Conservation (phyloP, 2,113 vertebrate genomes). For the Macquaria australasica region DNA sequence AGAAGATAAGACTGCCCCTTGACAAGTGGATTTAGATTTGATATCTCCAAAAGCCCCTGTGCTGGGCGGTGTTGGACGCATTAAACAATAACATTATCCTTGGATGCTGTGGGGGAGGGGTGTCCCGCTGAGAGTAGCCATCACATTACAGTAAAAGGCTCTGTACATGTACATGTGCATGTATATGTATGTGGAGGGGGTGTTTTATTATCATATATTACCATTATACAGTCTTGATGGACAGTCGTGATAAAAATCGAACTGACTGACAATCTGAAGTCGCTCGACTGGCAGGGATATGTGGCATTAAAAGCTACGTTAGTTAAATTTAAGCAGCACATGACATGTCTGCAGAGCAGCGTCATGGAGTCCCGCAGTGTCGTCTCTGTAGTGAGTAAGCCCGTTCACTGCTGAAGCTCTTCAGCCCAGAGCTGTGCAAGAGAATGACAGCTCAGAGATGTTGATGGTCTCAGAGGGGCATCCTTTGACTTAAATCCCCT, state of each 20-base stretch:
- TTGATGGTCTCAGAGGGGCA: constrained; percentile 37
- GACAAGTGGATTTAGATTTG: constrained; percentile 60
- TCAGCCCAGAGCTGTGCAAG: constrained; percentile 41
- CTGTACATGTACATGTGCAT: neutral
- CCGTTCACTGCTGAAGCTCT: neutral
- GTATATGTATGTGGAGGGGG: neutral
- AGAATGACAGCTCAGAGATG: constrained; percentile 58
- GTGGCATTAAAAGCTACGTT: constrained; percentile 23
- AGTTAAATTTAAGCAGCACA: constrained; percentile 14
- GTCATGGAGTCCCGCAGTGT: constrained; percentile 8
- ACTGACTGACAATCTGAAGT: constrained; percentile 10
- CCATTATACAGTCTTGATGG: constrained; percentile 1
- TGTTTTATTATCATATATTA: no score
- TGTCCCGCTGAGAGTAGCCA: constrained; percentile 22
- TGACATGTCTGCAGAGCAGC: constrained; percentile 28
- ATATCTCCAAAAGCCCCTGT: constrained; percentile 48
- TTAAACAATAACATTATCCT: constrained; percentile 46
- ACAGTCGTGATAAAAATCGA: neutral
- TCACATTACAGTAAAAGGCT: constrained; percentile 39
- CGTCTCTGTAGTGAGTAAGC: constrained; percentile 39
- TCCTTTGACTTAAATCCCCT: constrained; percentile 41
- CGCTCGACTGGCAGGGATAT: neutral
- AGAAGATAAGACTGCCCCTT: constrained; percentile 56
- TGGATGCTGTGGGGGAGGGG: constrained; percentile 15
- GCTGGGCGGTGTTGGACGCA: constrained; percentile 9